A percentile compares a stretch with the other conserved stretches of the same genome.
These are phyloP conservation scores for Drosophila melanica DNA, from an alignment of 1,140 invertebrate genomes.

Conservation along the genomic window DNA sequence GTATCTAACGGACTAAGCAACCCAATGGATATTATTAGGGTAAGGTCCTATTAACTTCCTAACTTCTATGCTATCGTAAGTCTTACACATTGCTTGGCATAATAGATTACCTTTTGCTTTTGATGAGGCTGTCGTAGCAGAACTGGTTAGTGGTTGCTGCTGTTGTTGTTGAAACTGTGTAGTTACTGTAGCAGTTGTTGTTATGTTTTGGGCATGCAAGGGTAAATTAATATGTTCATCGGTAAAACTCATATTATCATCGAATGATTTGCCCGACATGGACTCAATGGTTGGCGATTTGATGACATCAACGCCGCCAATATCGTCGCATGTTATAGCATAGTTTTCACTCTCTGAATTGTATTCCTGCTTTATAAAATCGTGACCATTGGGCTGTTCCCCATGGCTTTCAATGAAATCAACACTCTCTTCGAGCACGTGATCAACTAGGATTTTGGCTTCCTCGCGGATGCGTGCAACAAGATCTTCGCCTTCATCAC, in stretches of 20 bases:
- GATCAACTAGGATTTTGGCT: constrained; percentile 81
- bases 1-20: constrained; percentile 59
- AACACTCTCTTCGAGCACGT: constrained; percentile 82
- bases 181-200: constrained; percentile 40
- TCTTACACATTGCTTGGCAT: constrained; percentile 50
- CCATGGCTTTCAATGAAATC: constrained; percentile 74
- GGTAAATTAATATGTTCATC: constrained; percentile 76
- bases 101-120: constrained; percentile 68
- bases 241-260: constrained; percentile 83
- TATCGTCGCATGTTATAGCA: constrained; percentile 83
- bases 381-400: constrained; percentile 65
- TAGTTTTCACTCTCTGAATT: constrained; percentile 84
- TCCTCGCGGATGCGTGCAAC: constrained; percentile 73
- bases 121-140: constrained; percentile 34
- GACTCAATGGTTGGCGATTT: constrained; percentile 84
- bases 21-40: constrained; percentile 32
- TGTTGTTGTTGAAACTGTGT: constrained; percentile 59
- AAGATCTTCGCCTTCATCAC: constrained; percentile 57
- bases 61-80: constrained; percentile 40
- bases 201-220: constrained; percentile 64
- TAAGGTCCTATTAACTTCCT: constrained; percentile 36
- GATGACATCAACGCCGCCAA: constrained; percentile 80
- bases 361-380: constrained; percentile 69
- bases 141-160: constrained; percentile 46
- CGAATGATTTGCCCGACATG: constrained; percentile 84